Evolutionary conservation across 2,797 vertebrate species (phyloP).

Genomic region (Glyptemys insculpta): DNA sequence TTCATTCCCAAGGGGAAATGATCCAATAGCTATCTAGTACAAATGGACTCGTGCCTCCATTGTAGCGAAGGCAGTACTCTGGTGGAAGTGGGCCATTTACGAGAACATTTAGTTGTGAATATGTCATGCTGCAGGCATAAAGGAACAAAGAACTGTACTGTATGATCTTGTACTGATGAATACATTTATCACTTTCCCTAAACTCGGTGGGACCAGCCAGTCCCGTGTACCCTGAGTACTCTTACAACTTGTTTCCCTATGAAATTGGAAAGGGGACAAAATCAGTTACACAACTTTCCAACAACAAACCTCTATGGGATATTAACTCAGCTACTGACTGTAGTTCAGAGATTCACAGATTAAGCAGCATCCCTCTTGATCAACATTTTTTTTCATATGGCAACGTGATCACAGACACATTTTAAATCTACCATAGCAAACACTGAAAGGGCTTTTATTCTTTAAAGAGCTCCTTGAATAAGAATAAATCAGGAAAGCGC

Average conservation of each 20-base stretch:
- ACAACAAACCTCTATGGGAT: conserved; percentile 35
- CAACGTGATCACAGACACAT: neutral
- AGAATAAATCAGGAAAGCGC: neutral
- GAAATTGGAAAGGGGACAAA: conserved; percentile 59
- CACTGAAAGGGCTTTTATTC: conserved; percentile 8
- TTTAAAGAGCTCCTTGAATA: neutral
- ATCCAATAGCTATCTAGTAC: neutral
- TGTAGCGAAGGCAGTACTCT: neutral
- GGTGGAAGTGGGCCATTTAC: neutral
- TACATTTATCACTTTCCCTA: conserved; percentile 31
- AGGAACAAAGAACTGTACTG: conserved; percentile 11
- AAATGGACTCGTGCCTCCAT: neutral
- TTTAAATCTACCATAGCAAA: neutral
- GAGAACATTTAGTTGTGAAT: neutral
- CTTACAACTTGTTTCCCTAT: conserved; percentile 15
- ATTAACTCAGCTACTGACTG: conserved; percentile 46
- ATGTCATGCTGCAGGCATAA: neutral
- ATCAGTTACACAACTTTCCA: conserved; percentile 59
- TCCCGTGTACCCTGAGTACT: conserved; percentile 10
- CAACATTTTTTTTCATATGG: conserved; percentile 3
- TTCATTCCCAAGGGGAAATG: neutral
- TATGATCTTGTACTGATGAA: neutral
- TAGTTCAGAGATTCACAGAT: neutral
- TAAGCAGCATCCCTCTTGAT: neutral
- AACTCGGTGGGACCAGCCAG: neutral